Evolutionary conservation across 1,140 invertebrate genomes (phyloP), one percentile per base, ranked within the genome.

Genomic region (Teleopsis dalmanni): DNA sequence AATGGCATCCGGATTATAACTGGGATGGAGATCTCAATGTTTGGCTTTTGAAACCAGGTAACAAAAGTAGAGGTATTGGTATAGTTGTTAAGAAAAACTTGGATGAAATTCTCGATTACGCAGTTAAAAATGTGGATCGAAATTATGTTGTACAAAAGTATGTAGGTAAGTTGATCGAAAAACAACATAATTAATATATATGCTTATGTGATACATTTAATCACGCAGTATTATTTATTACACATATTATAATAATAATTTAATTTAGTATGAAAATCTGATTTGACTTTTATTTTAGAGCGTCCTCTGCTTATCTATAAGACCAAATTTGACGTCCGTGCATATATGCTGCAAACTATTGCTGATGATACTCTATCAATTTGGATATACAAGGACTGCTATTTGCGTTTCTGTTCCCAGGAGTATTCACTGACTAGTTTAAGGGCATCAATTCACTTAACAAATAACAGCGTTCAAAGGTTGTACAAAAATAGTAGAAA

Each of bases 11-110:
- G 3, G 64, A 67, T 22, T 67, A 52, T 29, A 47, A 59, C 9
- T 67, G 64, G 64, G 91, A 92, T 71, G 90, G 90, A 4, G 76
- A 75, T 37, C 80, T 81, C 53, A 93, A 95, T 72, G 80, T 93
- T 44, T 95, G 93, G 92, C 95, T 96, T 51, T 77, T 95, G 13
- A 96, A 96, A 71, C 93, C 93, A 1, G 87, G 84, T 5, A 81
- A 87, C 51, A 82, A 87, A 48, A 92, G 87, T 19, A 77, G 89
- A 57, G 92, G 93, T 1, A 77, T 84, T 55, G 92, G 92, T n/a
- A 95, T 95, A 26, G 65, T 73, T 47, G 67, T 79, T 53, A 72
- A 72, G 21, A 77, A 72, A 41, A 72, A 72, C 50, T 59, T 77
- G 36, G 68, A 71, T 47, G 72, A 84, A 11, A 90, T 96, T 53